Percentiles rank a stretch among this genome's conserved stretches.
These are phyloP conservation scores for Venusia cambrica DNA, from an alignment of 2,888 invertebrate genomes.

Conservation along the genomic window DNA sequence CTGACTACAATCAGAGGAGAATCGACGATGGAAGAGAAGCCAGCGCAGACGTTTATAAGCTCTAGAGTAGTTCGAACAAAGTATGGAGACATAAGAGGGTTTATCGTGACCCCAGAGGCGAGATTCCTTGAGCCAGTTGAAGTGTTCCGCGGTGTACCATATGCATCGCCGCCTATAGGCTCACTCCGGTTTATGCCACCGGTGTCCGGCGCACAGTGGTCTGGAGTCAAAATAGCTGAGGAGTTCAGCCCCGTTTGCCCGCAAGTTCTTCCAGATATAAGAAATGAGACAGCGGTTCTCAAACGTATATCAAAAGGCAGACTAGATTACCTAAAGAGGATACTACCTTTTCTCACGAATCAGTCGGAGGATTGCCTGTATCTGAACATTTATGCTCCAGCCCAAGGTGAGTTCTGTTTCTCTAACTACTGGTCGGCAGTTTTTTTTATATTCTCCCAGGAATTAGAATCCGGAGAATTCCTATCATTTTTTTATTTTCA, in stretches of 20 bases:
- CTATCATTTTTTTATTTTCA: background rate
- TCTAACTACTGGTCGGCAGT: conserved; percentile 8
- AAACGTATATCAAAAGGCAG: conserved; percentile 94
- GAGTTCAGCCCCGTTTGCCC: conserved; percentile 95
- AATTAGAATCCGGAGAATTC: no score
- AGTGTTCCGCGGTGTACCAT: conserved; percentile 95
- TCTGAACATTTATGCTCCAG: conserved; percentile 97
- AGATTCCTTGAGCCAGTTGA: conserved; percentile 93
- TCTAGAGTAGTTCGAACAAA: conserved; percentile 93
- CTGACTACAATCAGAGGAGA: conserved; percentile 71
- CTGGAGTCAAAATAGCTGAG: conserved; percentile 93
- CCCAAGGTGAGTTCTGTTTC: conserved; percentile 86
- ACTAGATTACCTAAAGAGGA: conserved; percentile 91
- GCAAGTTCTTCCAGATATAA: conserved; percentile 92
- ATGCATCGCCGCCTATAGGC: conserved; percentile 95
- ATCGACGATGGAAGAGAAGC: conserved; percentile 74
- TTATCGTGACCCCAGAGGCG: conserved; percentile 90
- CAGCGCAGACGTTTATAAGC: conserved; percentile 81
- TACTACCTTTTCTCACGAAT: conserved; percentile 92
- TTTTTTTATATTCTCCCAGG: no score
- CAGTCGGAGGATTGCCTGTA: conserved; percentile 99
- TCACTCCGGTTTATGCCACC: conserved; percentile 97
- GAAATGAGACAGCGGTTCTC: conserved; percentile 90
- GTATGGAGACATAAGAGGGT: conserved; percentile 92
- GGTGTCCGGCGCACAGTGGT: conserved; percentile 95